These are phyloP conservation scores for Bergia sp. DNA, from an alignment of 92 coral and sea anemone species.

Conservation along the genomic window DNA sequence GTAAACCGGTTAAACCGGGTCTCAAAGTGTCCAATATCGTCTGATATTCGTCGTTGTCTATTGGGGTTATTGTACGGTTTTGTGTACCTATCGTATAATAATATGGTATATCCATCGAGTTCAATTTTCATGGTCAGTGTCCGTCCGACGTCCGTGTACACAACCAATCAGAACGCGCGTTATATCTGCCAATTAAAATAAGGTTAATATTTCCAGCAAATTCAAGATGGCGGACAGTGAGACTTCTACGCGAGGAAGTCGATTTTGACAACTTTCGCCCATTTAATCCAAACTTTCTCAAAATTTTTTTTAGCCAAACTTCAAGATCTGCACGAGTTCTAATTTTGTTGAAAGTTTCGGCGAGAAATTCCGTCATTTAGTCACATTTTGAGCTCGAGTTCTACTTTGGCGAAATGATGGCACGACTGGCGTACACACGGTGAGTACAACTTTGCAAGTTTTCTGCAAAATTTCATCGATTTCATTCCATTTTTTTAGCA, in stretches of 20 bases:
- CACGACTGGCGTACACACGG: constrained; percentile 39
- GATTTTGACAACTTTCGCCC: constrained; percentile 13
- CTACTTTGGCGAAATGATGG: constrained; percentile 33
- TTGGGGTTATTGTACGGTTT: too few relatives aligned
- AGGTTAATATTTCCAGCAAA: constrained; percentile 9
- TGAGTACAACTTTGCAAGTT: constrained; percentile 39
- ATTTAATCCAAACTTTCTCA: constrained; percentile 3
- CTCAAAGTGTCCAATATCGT: constrained; percentile 11
- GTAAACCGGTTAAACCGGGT: constrained; percentile 14
- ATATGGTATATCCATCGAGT: too few relatives aligned
- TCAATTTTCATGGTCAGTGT: too few relatives aligned
- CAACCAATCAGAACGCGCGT: too few relatives aligned
- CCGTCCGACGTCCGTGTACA: too few relatives aligned
- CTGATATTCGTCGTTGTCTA: constrained; percentile 30
- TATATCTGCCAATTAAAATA: too few relatives aligned
- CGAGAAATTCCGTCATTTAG: constrained; percentile 28
- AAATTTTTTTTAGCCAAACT: constrained; percentile 1
- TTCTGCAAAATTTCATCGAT: constrained; percentile 38
- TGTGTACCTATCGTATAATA: too few relatives aligned
- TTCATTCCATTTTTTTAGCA: constrained; percentile 38
- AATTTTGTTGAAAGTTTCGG: constrained; percentile 2
- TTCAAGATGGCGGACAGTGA: constrained; percentile 24
- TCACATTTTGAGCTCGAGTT: constrained; percentile 38
- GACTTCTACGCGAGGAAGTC: constrained; percentile 17
- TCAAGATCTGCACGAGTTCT: constrained; percentile 3